These are phyloP conservation scores for Crossocerus cetratus DNA, from an alignment of 2,888 invertebrate genomes.

Conservation along the genomic window DNA sequence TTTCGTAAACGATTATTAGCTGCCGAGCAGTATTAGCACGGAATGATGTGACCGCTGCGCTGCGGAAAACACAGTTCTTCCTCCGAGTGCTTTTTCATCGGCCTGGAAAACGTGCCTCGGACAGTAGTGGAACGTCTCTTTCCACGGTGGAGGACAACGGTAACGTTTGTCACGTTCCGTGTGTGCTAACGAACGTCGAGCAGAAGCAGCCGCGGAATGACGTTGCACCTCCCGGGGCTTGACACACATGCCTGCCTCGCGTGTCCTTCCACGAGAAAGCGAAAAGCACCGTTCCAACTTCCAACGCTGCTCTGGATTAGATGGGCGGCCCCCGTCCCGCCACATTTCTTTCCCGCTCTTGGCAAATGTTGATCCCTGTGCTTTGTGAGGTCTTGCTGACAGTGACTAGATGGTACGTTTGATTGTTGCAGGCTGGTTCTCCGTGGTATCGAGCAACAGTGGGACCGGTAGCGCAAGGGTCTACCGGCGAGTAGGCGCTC, in stretches of 20 bases:
- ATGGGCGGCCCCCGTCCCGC: background rate
- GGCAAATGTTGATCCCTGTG: no score
- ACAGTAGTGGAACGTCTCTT: conserved; percentile 52
- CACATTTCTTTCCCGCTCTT: no score
- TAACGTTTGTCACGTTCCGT: conserved; percentile 57
- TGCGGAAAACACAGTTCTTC: conserved; percentile 37
- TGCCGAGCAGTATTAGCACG: conserved; percentile 25
- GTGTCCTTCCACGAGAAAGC: conserved; percentile 53
- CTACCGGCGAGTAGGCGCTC: conserved; percentile 71
- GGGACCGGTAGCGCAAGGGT: conserved; percentile 73
- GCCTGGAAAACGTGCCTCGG: conserved; percentile 32
- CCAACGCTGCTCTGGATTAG: background rate
- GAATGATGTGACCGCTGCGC: no score
- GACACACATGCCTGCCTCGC: conserved; percentile 49
- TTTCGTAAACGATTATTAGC: conserved; percentile 49
- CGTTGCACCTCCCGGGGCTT: conserved; percentile 24
- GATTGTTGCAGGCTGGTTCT: conserved; percentile 71
- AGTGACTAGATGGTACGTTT: background rate
- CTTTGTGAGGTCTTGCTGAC: no score
- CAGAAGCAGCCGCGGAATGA: conserved; percentile 37
- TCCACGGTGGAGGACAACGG: conserved; percentile 51
- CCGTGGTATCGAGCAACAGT: conserved; percentile 71
- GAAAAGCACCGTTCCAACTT: conserved; percentile 42
- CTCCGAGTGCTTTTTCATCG: conserved; percentile 34
- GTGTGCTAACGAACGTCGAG: conserved; percentile 43